Evolutionary conservation across 2,888 invertebrate genomes (phyloP).

Genomic region (Plusia festucae): DNA sequence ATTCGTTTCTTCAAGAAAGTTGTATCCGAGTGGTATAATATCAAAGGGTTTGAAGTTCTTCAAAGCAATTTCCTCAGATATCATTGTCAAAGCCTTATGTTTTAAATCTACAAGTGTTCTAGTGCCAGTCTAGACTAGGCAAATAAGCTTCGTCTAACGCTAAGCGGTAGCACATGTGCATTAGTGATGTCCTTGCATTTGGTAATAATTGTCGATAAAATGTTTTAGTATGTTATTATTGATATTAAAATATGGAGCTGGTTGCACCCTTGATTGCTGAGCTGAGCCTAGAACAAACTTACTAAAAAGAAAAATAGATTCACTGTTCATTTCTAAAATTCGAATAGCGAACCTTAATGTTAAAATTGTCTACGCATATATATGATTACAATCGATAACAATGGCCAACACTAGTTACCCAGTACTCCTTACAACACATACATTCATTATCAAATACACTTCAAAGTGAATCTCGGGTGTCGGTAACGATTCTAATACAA

Average conservation of each 20-base stretch:
- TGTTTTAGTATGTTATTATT: background rate
- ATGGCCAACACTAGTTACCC: conserved; percentile 31
- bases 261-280: too few relatives aligned
- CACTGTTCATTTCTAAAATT: too few relatives aligned
- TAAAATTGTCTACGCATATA: too few relatives aligned
- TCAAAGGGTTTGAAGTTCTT: conserved; percentile 36
- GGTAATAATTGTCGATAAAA: conserved; percentile 15
- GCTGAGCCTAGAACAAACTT: too few relatives aligned
- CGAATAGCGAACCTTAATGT: too few relatives aligned
- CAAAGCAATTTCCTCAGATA: conserved; percentile 32
- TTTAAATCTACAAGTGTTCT: conserved; percentile 36
- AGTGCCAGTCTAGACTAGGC: conserved; percentile 27
- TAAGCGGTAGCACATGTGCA: conserved; percentile 17
- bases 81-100: conserved; percentile 54
- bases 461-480: conserved; percentile 56
- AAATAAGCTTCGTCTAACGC: conserved; percentile 58
- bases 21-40: background rate
- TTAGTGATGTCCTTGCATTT: conserved; percentile 17
- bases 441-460: conserved; percentile 44
- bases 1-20: background rate
- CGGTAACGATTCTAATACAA: conserved; percentile 28
- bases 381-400: conserved; percentile 12
- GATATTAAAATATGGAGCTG: too few relatives aligned
- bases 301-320: too few relatives aligned
- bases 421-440: conserved; percentile 24